Evolutionary conservation across 30 jellyfish, hydroid and myxozoan species (phyloP), one percentile per base, ranked within the genome.

Genomic region (Aurelia sp.): DNA sequence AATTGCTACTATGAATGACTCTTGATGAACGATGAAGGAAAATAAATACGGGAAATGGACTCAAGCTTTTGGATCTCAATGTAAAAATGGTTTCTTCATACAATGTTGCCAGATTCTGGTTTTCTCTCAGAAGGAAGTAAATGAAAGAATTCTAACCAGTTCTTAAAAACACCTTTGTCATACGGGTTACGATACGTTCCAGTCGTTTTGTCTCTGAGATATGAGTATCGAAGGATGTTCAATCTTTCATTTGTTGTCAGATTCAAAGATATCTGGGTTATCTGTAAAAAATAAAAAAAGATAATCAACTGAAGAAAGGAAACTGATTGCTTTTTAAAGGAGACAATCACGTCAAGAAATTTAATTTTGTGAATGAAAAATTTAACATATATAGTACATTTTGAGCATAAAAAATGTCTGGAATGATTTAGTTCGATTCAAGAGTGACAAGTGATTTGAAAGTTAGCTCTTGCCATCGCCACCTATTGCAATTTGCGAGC

Each of bases 111-210:
- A 12, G 68, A 31, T 8, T 33, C 51, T 11, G 51, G 55, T 6
- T 40, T 40, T 63, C 52, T 59, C 18, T 40, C 81, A 2, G 98
- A 44, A 8, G 98, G 96, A 11, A 93, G 63, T 44, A 87, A 57
- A 73, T 93, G 92, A 51, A 93, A 68, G 70, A 73, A 93, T 59
- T 93, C 98, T 33, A 82, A 61, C 98, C 98, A 93, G 63, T 93
- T 93, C 65, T 70, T 82, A 50, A 93, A 41, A 22, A 93, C 90
- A 13, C 98, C 98, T 27, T 90, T 76, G 66, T 93, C 96, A 50
- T 47, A 93, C 8, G 97, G 98, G 64, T 93, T 93, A 22, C 61
- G 82, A 77, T 76, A 93, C 4, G 79, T 59, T 40, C 98, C 98
- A 20, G 94, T 79, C 30, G 61, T 82, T 17, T 50, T 64, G 81